Percentiles rank a stretch among this genome's conserved stretches.
Evolutionary conservation across 2,888 invertebrate species (phyloP).

Genomic region (Marasmarcha lunaedactyla): DNA sequence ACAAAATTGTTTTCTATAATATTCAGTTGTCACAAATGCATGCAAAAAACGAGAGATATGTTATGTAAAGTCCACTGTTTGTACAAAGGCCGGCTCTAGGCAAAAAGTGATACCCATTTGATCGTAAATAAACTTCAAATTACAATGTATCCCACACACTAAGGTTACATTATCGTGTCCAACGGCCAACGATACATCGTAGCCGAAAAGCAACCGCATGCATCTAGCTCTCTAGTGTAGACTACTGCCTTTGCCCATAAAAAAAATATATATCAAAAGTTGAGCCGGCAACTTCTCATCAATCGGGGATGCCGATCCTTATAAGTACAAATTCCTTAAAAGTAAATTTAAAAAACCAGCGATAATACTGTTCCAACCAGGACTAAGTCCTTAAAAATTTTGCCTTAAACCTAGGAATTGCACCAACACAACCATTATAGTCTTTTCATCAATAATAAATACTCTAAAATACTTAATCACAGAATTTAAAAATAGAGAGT

Average conservation of each 20-base stretch:
- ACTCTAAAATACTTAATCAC: constrained; percentile 52
- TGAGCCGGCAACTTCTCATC: no score
- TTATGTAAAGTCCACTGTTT: no score
- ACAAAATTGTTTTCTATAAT: no score
- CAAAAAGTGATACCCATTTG: no score
- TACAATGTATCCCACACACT: constrained; percentile 41
- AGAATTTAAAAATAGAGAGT: constrained; percentile 35
- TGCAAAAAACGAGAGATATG: no score
- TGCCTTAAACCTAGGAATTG: constrained; percentile 58
- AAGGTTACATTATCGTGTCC: constrained; percentile 36
- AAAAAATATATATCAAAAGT: constrained; percentile 15
- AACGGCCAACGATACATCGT: constrained; percentile 40
- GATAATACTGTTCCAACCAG: constrained; percentile 12
- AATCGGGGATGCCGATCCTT: neutral
- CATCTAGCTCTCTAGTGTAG: constrained; percentile 39
- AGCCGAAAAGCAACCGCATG: constrained; percentile 60
- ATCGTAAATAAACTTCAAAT: no score
- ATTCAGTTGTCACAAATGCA: no score
- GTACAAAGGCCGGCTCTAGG: no score
- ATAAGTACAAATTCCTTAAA: neutral
- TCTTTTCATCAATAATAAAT: constrained; percentile 37
- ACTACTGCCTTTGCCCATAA: constrained; percentile 37
- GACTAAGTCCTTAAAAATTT: constrained; percentile 43
- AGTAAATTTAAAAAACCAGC: neutral
- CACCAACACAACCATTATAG: constrained; percentile 65